Evolutionary conservation across 2,888 invertebrate genomes (phyloP).

Genomic region (Theretra japonica): DNA sequence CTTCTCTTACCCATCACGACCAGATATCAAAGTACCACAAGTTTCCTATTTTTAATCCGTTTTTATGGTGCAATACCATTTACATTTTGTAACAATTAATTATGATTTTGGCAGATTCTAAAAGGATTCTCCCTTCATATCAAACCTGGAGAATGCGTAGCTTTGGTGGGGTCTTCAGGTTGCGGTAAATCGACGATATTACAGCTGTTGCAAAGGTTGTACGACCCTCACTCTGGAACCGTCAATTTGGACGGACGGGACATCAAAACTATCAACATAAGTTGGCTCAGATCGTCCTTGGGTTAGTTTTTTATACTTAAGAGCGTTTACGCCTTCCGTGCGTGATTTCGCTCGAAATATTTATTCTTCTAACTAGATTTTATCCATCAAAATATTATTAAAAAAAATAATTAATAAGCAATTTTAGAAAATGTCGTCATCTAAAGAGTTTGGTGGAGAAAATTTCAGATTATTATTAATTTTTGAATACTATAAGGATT

Average conservation of each 20-base stretch:
- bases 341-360: too few relatives aligned
- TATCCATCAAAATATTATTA: too few relatives aligned
- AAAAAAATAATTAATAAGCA: too few relatives aligned
- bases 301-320: slow-evolving; percentile 64
- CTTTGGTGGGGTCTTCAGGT: slow-evolving; percentile 89
- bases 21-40: slow-evolving; percentile 83
- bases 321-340: too few relatives aligned
- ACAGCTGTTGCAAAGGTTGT: slow-evolving; percentile 90
- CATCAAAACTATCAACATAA: slow-evolving; percentile 87
- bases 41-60: too few relatives aligned
- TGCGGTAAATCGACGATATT: slow-evolving; percentile 92
- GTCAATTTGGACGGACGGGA: slow-evolving; percentile 86
- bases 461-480: too few relatives aligned
- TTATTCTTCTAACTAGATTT: too few relatives aligned
- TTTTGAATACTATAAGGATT: too few relatives aligned
- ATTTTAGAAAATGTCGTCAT: too few relatives aligned
- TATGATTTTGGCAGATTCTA: slow-evolving; percentile 76
- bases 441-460: too few relatives aligned
- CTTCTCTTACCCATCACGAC: slow-evolving; percentile 91
- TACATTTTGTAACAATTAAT: not conserved
- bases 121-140: slow-evolving; percentile 87
- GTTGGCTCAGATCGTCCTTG: slow-evolving; percentile 90
- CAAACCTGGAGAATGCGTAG: slow-evolving; percentile 88
- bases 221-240: slow-evolving; percentile 55
- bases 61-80: not conserved